These are phyloP conservation scores for Penaeus monodon DNA, from an alignment of 2,888 invertebrate species.

Conservation along the genomic window DNA sequence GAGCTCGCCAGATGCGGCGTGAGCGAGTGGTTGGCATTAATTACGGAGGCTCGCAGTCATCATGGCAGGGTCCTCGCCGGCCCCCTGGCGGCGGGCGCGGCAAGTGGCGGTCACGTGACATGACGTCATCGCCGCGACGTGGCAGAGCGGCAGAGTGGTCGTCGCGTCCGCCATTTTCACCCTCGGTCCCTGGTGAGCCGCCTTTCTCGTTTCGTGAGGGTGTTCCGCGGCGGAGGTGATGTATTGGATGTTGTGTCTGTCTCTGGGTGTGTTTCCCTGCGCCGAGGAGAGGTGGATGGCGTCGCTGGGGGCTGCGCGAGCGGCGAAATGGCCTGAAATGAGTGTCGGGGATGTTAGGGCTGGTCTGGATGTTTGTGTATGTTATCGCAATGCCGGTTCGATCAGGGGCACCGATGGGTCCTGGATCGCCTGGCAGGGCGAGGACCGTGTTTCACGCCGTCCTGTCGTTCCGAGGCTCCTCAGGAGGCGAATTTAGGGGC, in stretches of 20 bases:
- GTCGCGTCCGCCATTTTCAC: conserved; percentile 51
- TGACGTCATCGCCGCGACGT: conserved; percentile 54
- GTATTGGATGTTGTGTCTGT: conserved; percentile 17
- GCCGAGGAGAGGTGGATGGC: not conserved
- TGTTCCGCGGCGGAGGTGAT: conserved; percentile 27
- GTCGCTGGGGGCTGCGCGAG: too few species aligned
- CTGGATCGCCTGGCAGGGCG: not conserved
- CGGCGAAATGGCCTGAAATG: too few species aligned
- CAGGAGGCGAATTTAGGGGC: too few species aligned
- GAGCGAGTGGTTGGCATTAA: too few species aligned
- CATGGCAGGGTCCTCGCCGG: not conserved
- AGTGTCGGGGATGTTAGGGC: not conserved
- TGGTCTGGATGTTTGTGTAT: conserved; percentile 41
- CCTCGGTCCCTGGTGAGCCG: conserved; percentile 29
- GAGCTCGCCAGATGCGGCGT: too few species aligned
- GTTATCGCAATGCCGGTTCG: conserved; percentile 46
- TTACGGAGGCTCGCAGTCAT: too few species aligned
- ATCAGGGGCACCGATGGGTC: not conserved
- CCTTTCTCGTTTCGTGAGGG: conserved; percentile 23
- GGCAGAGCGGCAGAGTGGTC: conserved; percentile 41
- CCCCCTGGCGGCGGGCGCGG: conserved; percentile 35
- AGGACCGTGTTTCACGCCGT: too few species aligned
- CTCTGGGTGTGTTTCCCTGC: not conserved
- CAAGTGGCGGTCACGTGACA: conserved; percentile 41
- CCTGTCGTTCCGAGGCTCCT: too few species aligned